Percentiles rank a stretch among this genome's conserved stretches.
Conservation (phyloP, 2,888 invertebrate species). For the Horisme vitalbata region DNA sequence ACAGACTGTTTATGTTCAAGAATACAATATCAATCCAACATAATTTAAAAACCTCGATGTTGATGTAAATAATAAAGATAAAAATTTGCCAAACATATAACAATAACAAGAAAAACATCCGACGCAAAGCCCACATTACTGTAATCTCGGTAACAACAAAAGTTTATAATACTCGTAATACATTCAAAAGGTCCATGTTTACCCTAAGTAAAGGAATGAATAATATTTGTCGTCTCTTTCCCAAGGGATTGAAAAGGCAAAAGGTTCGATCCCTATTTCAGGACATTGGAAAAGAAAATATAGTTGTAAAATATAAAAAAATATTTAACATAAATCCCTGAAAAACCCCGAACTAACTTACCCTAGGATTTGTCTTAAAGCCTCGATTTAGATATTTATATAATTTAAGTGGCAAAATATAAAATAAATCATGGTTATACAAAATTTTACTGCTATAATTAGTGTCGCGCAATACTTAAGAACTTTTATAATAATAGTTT, state of each 20-base stretch:
- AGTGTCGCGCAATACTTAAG: too few species aligned
- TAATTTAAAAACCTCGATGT: too few species aligned
- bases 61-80: too few species aligned
- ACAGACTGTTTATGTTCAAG: too few species aligned
- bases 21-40: too few species aligned
- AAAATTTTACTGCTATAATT: too few species aligned
- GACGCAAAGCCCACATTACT: constrained; percentile 54
- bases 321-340: constrained; percentile 29
- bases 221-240: constrained; percentile 64
- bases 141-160: constrained; percentile 66
- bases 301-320: constrained; percentile 57
- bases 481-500: too few species aligned
- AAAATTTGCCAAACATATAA: not conserved
- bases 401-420: too few species aligned
- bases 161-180: constrained; percentile 58
- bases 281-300: constrained; percentile 59
- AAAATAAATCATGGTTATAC: too few species aligned
- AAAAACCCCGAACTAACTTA: constrained; percentile 5
- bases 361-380: not conserved
- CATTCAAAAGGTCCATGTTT: constrained; percentile 62
- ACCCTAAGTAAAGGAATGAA: constrained; percentile 58
- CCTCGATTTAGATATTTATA: too few species aligned
- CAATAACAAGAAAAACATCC: constrained; percentile 38
- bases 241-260: constrained; percentile 65
- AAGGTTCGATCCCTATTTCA: constrained; percentile 65